phyloP scores from a whole-genome alignment of 2,113 vertebrate species.

The Neopipo cinnamomea region DNA sequence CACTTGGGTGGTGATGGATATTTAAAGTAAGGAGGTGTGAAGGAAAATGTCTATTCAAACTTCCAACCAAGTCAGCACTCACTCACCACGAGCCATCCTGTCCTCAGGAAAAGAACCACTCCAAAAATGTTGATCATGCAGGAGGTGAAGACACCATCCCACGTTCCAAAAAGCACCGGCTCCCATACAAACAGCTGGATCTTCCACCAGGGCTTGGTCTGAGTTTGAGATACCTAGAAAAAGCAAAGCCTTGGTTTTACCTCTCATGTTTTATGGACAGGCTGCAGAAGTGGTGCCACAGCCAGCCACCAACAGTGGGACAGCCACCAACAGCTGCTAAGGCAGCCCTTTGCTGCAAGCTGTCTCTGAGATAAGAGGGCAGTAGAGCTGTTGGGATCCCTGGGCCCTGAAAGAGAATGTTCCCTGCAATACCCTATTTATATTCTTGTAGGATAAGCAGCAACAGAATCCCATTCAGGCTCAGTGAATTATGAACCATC shows the following conservation, averaged over 20 bases:
- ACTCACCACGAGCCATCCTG: slow-evolving; percentile 94
- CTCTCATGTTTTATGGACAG: not conserved
- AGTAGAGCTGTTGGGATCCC: not conserved
- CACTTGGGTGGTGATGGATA: not conserved
- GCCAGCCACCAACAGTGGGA: not conserved
- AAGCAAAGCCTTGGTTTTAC: not conserved
- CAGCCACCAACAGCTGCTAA: not conserved
- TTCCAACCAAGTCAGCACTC: not conserved
- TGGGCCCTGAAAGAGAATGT: not conserved
- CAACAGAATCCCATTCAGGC: not conserved
- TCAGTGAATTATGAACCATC: not conserved
- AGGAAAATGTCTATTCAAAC: not conserved
- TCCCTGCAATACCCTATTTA: not conserved
- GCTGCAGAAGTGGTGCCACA: not conserved
- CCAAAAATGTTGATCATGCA: slow-evolving; percentile 99
- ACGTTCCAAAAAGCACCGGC: slow-evolving; percentile 93
- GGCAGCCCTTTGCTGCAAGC: not conserved
- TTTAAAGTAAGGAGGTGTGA: not conserved
- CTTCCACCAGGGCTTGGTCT: slow-evolving; percentile 92
- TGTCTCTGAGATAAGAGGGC: not conserved
- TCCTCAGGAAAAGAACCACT: slow-evolving; percentile 94
- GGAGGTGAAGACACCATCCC: slow-evolving; percentile 98
- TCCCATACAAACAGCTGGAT: slow-evolving; percentile 94
- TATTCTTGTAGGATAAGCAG: not conserved
- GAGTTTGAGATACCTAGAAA: slow-evolving; percentile 77